Conservation (phyloP, 2,113 vertebrate genomes). For the Mola mola region DNA sequence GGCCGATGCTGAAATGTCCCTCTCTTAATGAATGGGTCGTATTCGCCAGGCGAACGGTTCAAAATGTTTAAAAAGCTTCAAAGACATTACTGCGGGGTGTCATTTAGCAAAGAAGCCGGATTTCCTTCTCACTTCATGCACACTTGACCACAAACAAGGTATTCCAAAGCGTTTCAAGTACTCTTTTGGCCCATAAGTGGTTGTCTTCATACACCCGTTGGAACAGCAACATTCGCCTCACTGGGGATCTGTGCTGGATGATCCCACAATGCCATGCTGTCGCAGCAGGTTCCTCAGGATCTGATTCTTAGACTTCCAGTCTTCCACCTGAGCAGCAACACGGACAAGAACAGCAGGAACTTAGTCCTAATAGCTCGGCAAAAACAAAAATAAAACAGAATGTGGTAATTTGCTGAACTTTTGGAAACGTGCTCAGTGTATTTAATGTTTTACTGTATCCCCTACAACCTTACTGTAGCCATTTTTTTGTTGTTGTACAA, state of each 20-base stretch:
- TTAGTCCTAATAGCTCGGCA: too few species aligned
- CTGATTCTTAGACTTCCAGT: slow-evolving; percentile 93
- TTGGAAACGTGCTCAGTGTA: too few species aligned
- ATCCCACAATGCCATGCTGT: slow-evolving; percentile 89
- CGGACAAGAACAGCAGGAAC: background rate
- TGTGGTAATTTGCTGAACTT: too few species aligned
- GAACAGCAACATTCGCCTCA: slow-evolving; percentile 70
- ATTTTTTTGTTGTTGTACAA: too few species aligned
- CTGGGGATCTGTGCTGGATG: slow-evolving; percentile 86
- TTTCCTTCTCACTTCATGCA: slow-evolving; percentile 49
- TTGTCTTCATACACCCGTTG: slow-evolving; percentile 12
- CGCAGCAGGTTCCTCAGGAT: slow-evolving; percentile 88
- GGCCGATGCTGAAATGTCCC: too few species aligned
- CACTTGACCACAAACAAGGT: slow-evolving; percentile 38
- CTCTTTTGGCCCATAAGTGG: slow-evolving; percentile 58
- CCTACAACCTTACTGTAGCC: too few species aligned
- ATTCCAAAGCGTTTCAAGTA: slow-evolving; percentile 65
- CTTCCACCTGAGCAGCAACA: slow-evolving; percentile 85
- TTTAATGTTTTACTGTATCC: too few species aligned
- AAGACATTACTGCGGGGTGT: slow-evolving; percentile 26
- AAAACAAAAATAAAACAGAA: too few species aligned
- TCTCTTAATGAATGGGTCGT: slow-evolving; percentile 4
- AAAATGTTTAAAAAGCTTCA: slow-evolving; percentile 25
- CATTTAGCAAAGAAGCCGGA: slow-evolving; percentile 30
- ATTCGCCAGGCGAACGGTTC: slow-evolving; percentile 5